Evolutionary conservation across 2,113 vertebrate species (phyloP).

Genomic region (Cephalopholis sonnerati): DNA sequence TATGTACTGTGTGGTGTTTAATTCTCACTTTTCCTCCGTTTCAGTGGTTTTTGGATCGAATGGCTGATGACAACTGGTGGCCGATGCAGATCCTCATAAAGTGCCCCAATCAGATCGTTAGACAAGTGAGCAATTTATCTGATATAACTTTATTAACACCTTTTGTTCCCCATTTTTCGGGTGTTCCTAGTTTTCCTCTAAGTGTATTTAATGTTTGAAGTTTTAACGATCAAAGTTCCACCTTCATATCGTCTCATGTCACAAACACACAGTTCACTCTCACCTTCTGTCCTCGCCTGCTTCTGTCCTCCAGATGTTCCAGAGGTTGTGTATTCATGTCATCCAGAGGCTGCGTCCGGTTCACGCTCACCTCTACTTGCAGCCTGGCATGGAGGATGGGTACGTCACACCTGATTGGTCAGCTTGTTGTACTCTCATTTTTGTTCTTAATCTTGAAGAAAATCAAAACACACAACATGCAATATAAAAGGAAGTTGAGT

Average conservation of each 20-base stretch:
- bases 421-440: neutral
- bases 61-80: slow-evolving; percentile 99
- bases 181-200: too few species aligned
- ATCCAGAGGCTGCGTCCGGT: slow-evolving; percentile 96
- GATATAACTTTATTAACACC: neutral
- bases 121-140: slow-evolving; percentile 87
- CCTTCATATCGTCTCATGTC: neutral
- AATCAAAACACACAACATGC: neutral
- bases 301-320: slow-evolving; percentile 92
- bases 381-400: slow-evolving; percentile 99
- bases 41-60: slow-evolving; percentile 99
- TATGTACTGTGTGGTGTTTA: fast-evolving
- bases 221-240: neutral
- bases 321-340: slow-evolving; percentile 97
- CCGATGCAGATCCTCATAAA: slow-evolving; percentile 99
- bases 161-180: neutral
- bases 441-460: neutral
- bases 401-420: slow-evolving; percentile 66
- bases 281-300: neutral
- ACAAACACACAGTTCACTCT: neutral
- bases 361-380: slow-evolving; percentile 98
- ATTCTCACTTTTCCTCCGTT: slow-evolving; percentile 1
- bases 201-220: neutral
- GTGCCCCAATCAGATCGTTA: slow-evolving; percentile 99
- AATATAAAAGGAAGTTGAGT: too few species aligned